A percentile compares a stretch with the other conserved stretches of the same genome.
Evolutionary conservation across 1,140 invertebrate species (phyloP).

Genomic region (Bicyclus anynana): DNA sequence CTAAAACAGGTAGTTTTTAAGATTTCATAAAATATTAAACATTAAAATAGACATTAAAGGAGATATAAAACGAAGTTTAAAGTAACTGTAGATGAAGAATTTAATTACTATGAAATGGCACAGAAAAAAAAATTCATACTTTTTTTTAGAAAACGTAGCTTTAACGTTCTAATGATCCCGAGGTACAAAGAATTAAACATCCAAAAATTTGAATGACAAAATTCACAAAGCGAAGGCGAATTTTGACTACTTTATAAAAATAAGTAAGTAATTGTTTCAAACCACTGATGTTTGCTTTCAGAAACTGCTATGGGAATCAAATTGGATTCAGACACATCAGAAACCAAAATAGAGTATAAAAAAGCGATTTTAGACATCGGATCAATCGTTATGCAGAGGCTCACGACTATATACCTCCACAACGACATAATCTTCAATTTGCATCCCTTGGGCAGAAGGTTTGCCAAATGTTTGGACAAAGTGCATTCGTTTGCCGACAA

Average conservation of each 20-base stretch:
- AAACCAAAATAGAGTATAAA: constrained; percentile 75
- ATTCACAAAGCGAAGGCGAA: too few species aligned
- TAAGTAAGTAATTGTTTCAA: neutral
- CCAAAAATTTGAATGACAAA: too few species aligned
- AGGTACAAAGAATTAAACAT: too few species aligned
- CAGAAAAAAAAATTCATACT: too few species aligned
- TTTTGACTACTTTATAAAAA: constrained; percentile 7
- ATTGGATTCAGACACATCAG: constrained; percentile 79
- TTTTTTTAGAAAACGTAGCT: too few species aligned
- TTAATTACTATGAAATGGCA: too few species aligned
- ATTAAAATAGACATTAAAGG: too few species aligned
- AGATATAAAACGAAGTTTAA: too few species aligned
- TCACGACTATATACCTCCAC: constrained; percentile 76
- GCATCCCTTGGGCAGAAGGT: constrained; percentile 68
- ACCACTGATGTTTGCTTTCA: constrained; percentile 41
- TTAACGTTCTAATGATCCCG: too few species aligned
- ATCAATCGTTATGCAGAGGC: constrained; percentile 24
- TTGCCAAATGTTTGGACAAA: constrained; percentile 77
- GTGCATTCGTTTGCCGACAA: constrained; percentile 83
- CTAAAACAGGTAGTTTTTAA: too few species aligned
- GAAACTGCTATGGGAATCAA: constrained; percentile 86
- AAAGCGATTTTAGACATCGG: constrained; percentile 42
- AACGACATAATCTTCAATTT: constrained; percentile 79
- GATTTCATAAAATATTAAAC: too few species aligned
- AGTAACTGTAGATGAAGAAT: too few species aligned